Conservation (phyloP, 64 coral and sea anemone species). For the Acropora yongei region DNA sequence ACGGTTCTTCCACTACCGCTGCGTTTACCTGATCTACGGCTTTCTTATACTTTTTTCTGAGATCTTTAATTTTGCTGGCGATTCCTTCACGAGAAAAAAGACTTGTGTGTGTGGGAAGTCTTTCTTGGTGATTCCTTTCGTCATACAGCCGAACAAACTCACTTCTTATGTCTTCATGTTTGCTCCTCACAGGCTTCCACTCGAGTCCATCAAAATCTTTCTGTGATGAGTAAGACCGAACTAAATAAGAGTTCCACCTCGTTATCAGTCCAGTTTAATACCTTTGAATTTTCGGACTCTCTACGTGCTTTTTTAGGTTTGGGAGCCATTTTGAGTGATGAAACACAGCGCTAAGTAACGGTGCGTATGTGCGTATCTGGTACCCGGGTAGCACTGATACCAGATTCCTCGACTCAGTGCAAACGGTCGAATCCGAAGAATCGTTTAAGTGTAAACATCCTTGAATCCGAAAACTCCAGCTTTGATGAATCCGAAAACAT, state of each 20-base stretch:
- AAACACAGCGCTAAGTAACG: not conserved
- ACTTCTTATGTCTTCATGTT: not conserved
- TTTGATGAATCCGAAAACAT: not conserved
- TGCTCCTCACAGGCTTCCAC: not conserved
- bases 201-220: not conserved
- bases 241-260: too few relatives aligned
- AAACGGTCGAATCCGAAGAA: not conserved
- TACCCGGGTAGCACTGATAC: not conserved
- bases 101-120: not conserved
- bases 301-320: not conserved
- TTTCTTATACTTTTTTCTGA: constrained; percentile 51
- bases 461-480: not conserved
- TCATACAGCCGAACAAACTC: too few relatives aligned
- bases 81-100: constrained; percentile 53
- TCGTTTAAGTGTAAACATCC: not conserved
- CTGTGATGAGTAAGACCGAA: constrained; percentile 1
- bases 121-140: not conserved
- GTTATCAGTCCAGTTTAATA: too few relatives aligned
- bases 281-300: too few relatives aligned
- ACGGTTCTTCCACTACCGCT: constrained; percentile 52
- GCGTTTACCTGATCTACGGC: constrained; percentile 33
- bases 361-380: not conserved
- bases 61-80: constrained; percentile 31
- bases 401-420: not conserved
- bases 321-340: not conserved